Evolutionary conservation across 1,140 invertebrate species (phyloP).

Genomic region (Frieseomelitta varia): DNA sequence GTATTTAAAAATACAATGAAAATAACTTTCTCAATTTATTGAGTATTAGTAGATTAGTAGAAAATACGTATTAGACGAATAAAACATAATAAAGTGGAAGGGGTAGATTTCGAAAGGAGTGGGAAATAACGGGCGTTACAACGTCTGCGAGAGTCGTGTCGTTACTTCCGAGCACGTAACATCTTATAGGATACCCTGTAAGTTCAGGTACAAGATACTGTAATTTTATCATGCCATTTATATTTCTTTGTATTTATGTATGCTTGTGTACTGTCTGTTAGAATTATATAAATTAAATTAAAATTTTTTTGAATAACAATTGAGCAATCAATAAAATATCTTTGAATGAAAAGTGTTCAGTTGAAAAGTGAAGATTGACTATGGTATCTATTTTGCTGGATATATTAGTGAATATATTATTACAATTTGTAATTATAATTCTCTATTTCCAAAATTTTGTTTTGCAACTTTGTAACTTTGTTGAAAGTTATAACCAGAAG

Average conservation of each 20-base stretch:
- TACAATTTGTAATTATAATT: not conserved
- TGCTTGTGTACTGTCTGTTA: not conserved
- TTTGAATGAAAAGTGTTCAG: no score
- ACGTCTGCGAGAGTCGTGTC: slow-evolving; percentile 75
- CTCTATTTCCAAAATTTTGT: not conserved
- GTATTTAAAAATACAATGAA: not conserved
- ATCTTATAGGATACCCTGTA: slow-evolving; percentile 73
- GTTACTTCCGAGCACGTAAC: slow-evolving; percentile 76
- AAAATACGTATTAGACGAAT: slow-evolving; percentile 28
- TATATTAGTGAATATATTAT: no score
- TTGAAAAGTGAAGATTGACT: not conserved
- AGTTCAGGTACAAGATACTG: slow-evolving; percentile 73
- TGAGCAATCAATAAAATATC: not conserved
- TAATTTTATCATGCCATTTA: slow-evolving; percentile 26
- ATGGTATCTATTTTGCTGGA: not conserved
- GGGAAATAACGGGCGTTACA: slow-evolving; percentile 70
- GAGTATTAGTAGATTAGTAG: slow-evolving; percentile 19
- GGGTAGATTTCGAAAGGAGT: slow-evolving; percentile 54
- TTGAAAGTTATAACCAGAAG: not conserved
- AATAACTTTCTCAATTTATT: not conserved
- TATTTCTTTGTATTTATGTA: not conserved
- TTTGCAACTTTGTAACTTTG: not conserved
- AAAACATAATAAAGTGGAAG: slow-evolving; percentile 42
- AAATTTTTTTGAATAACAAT: not conserved
- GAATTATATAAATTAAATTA: not conserved